Conservation (phyloP, 64 coral and sea anemone species). For the Montipora foliosa region DNA sequence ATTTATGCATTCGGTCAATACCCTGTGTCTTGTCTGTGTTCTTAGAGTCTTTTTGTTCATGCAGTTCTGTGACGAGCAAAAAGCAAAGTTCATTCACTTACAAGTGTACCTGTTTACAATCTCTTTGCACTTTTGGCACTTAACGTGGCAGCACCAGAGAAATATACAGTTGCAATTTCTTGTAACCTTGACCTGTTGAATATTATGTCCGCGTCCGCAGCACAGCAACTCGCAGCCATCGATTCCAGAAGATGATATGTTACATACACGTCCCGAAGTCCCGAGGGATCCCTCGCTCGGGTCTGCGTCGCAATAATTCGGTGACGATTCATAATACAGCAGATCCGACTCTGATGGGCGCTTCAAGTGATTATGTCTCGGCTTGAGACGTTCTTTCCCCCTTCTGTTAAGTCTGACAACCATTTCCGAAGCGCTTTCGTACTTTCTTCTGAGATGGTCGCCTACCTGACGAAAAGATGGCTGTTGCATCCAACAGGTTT, state of each 20-base stretch:
- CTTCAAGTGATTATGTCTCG: slow-evolving; percentile 66
- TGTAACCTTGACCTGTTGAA: slow-evolving; percentile 81
- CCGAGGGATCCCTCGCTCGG: slow-evolving; percentile 66
- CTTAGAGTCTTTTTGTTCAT: neutral
- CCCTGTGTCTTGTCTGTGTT: neutral
- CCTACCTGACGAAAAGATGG: slow-evolving; percentile 88
- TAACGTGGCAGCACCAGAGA: slow-evolving; percentile 96
- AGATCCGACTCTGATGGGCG: slow-evolving; percentile 80
- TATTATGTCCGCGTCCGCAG: slow-evolving; percentile 96
- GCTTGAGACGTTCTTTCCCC: slow-evolving; percentile 85
- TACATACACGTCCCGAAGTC: slow-evolving; percentile 83
- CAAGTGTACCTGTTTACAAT: slow-evolving; percentile 92
- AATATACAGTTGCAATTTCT: slow-evolving; percentile 95
- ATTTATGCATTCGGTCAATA: neutral
- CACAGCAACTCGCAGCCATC: slow-evolving; percentile 93
- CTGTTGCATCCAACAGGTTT: slow-evolving; percentile 96
- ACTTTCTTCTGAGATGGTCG: slow-evolving; percentile 74
- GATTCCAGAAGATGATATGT: slow-evolving; percentile 86
- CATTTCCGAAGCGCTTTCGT: slow-evolving; percentile 83
- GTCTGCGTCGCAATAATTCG: slow-evolving; percentile 89
- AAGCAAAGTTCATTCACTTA: slow-evolving; percentile 60
- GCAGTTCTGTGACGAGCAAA: neutral
- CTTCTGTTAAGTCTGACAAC: slow-evolving; percentile 81
- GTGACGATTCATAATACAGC: slow-evolving; percentile 85
- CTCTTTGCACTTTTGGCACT: slow-evolving; percentile 89